Conservation (phyloP, 2,113 vertebrate species). For the Catharus minimus region DNA sequence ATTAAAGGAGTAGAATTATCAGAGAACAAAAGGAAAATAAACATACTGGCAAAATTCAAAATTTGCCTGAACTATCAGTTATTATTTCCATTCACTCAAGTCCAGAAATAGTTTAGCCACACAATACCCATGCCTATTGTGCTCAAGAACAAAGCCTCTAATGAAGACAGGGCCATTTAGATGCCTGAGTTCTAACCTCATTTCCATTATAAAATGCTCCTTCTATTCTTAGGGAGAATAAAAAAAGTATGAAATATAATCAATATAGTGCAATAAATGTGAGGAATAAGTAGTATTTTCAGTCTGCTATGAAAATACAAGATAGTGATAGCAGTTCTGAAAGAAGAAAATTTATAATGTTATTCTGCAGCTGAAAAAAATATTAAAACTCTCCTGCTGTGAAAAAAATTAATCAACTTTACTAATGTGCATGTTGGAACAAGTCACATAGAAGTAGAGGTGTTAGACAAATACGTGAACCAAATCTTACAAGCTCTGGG, state of each 20-base stretch:
- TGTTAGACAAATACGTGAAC: neutral
- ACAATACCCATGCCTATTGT: neutral
- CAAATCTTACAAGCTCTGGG: neutral
- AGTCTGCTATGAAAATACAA: neutral
- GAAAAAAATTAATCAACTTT: too few species aligned
- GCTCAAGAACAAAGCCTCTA: neutral
- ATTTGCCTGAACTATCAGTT: neutral
- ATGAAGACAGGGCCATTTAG: fast-evolving
- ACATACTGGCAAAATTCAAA: neutral
- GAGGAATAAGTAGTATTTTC: neutral
- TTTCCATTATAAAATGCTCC: neutral
- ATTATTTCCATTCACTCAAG: neutral
- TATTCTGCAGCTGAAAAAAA: neutral
- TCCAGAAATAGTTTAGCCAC: neutral
- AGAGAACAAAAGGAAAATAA: neutral
- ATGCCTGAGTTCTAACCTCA: neutral
- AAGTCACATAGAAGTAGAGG: neutral
- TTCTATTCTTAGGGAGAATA: neutral
- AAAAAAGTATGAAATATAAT: neutral
- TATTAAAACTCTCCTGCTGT: neutral
- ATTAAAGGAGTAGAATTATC: neutral
- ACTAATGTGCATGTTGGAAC: neutral
- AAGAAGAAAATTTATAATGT: neutral
- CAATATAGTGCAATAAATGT: neutral
- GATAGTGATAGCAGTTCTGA: fast-evolving